These are phyloP conservation scores for Astropecten irregularis DNA, from an alignment of 53 echinoderm and acorn worm species.

Conservation along the genomic window DNA sequence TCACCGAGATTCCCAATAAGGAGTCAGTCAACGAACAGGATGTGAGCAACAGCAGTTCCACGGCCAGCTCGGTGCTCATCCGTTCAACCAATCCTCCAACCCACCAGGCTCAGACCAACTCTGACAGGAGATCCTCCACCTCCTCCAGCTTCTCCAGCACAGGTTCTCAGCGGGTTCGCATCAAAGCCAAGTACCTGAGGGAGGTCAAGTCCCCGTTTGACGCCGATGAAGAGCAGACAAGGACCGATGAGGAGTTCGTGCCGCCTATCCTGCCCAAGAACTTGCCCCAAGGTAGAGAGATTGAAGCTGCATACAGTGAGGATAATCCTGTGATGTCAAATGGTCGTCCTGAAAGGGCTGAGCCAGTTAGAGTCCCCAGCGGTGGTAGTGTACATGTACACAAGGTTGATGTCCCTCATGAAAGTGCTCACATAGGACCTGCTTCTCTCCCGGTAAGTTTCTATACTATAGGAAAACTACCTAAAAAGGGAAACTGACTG, in stretches of 20 bases:
- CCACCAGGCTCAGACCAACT: not conserved
- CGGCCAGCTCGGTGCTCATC: slow-evolving; percentile 73
- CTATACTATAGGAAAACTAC: too few relatives aligned
- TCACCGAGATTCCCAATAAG: too few relatives aligned
- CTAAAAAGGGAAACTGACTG: too few relatives aligned
- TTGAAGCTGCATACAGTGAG: too few relatives aligned
- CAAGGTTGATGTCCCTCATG: too few relatives aligned
- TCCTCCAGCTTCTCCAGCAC: slow-evolving; percentile 64
- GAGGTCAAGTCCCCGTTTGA: slow-evolving; percentile 93
- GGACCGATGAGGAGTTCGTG: slow-evolving; percentile 13
- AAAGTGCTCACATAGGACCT: too few relatives aligned
- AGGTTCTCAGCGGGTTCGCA: slow-evolving; percentile 75
- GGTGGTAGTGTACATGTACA: too few relatives aligned
- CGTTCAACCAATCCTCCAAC: slow-evolving; percentile 42
- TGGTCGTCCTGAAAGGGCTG: not conserved
- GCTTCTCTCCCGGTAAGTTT: too few relatives aligned
- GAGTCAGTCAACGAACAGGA: too few relatives aligned
- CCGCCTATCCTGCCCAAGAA: slow-evolving; percentile 84
- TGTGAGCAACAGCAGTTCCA: too few relatives aligned
- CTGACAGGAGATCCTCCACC: slow-evolving; percentile 7
- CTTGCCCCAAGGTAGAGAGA: slow-evolving; percentile 68
- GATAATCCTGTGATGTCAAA: not conserved
- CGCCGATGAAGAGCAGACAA: not conserved
- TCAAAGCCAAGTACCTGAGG: slow-evolving; percentile 86
- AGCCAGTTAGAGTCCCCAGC: too few relatives aligned